Percentiles rank a stretch among this genome's conserved stretches.
Evolutionary conservation across 2,888 invertebrate species (phyloP).

Genomic region (Drosophila prostipennis): DNA sequence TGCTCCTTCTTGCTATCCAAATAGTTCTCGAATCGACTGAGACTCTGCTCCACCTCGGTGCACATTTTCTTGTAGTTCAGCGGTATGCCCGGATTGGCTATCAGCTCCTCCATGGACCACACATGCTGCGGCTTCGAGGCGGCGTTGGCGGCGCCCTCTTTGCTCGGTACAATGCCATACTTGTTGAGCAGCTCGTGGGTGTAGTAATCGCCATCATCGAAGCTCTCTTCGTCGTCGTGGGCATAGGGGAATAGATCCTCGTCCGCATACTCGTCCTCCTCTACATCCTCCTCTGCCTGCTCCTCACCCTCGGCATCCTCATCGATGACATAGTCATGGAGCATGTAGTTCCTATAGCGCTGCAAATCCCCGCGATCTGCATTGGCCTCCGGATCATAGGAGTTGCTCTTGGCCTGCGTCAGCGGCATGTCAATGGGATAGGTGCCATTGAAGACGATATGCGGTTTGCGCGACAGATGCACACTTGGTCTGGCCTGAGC

Average conservation of each 20-base stretch:
- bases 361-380: constrained; percentile 62
- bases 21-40: constrained; percentile 82
- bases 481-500: constrained; percentile 16
- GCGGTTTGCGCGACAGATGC: constrained; percentile 29
- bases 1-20: constrained; percentile 70
- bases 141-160: constrained; percentile 3
- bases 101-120: constrained; percentile 84
- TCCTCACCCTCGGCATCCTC: constrained; percentile 73
- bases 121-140: constrained; percentile 63
- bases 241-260: constrained; percentile 47
- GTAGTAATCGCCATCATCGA: constrained; percentile 61
- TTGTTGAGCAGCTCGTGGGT: constrained; percentile 56
- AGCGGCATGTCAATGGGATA: constrained; percentile 92
- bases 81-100: constrained; percentile 83
- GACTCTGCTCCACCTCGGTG: constrained; percentile 82
- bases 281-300: constrained; percentile 47
- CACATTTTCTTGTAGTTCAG: constrained; percentile 84
- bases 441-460: constrained; percentile 92
- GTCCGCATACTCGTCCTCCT: constrained; percentile 54
- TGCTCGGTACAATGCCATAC: constrained; percentile 58
- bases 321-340: constrained; percentile 70
- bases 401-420: constrained; percentile 33
- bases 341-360: constrained; percentile 61
- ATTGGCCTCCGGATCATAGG: constrained; percentile 80
- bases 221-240: constrained; percentile 53